These are phyloP conservation scores for Macaria notata DNA, from an alignment of 2,888 invertebrate genomes.

Conservation along the genomic window DNA sequence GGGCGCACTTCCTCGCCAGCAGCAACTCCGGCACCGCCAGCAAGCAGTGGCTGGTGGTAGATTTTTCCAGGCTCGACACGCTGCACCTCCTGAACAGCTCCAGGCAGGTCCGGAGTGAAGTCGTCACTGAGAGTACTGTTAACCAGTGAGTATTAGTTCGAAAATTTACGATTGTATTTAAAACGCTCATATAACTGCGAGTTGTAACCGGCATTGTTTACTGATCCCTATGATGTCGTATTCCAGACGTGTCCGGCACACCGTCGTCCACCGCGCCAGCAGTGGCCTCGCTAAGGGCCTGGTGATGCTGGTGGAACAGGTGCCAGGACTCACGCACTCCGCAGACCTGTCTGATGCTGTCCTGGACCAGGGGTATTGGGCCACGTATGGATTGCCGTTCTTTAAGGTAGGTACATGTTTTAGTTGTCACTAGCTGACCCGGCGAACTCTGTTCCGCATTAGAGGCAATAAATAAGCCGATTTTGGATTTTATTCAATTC, in stretches of 20 bases:
- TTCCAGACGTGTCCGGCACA: conserved; percentile 63
- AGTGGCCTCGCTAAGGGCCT: conserved; percentile 66
- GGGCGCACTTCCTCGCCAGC: conserved; percentile 86
- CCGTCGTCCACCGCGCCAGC: conserved; percentile 61
- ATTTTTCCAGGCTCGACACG: conserved; percentile 83
- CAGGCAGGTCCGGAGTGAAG: conserved; percentile 42
- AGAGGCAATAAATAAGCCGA: too few relatives aligned
- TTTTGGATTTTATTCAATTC: neutral
- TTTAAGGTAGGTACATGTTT: conserved; percentile 59
- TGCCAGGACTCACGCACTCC: conserved; percentile 84
- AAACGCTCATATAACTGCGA: too few relatives aligned
- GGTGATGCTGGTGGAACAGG: conserved; percentile 90
- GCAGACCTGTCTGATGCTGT: conserved; percentile 87
- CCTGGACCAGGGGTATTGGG: conserved; percentile 85
- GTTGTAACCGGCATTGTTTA: too few relatives aligned
- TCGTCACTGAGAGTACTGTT: conserved; percentile 58
- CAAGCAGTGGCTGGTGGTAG: conserved; percentile 93
- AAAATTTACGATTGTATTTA: neutral
- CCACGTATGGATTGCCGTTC: conserved; percentile 84
- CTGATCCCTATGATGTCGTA: neutral
- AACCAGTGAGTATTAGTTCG: conserved; percentile 51
- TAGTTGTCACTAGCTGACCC: neutral
- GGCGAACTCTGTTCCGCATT: too few relatives aligned
- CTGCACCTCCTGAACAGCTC: conserved; percentile 38
- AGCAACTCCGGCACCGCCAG: conserved; percentile 92